Base-by-base conservation (phyloP, 2,113 vertebrate genomes). In the Pituophis catenifer region DNA sequence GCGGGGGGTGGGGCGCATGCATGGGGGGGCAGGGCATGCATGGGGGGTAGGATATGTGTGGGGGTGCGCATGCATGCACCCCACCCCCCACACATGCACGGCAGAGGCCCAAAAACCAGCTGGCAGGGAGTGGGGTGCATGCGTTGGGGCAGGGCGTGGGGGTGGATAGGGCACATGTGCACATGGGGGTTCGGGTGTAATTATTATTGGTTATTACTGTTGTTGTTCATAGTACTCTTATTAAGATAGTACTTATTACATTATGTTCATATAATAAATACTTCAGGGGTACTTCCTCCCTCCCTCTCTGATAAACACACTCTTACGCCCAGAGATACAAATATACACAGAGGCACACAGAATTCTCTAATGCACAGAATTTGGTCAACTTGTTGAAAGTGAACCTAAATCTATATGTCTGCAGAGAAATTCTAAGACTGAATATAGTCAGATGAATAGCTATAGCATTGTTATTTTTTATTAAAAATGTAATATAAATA, bases 401-500 rank as follows among this genome's bases (percentile, higher is more conserved):
- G 53, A 3, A 65, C 62, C 88, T 52, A 90, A 86, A 86, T 54
- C 44, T 85, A 26, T 57, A 38, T n/a, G 38, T n/a, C 58, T 85
- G 1, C 44, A 52, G 8, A 86, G 33, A 86, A 91, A 57, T 55
- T 26, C 7, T 75, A 89, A 88, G 38, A 15, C 33, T 70, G n/a
- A n/a, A 65, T 10, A 70, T 24, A 29, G 53, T 54, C 24, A 6
- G 9, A 59, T 23, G 17, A 92, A 29, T 90, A 57, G 21, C 7
- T 94, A 1, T 23, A 38, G 3, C n/a, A 88, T 11, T 90, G 29
- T 23, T 94, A 38, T 15, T 33, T 4, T 59, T 53, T 17, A n/a
- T 62, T 48, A 65, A 75, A 75, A 53, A 94, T 89, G 33, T 8
- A 94, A 59, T 91, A 44, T 8, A 94, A 59, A 50, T 53, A 10